Percentiles rank a stretch among this genome's conserved stretches.
Evolutionary conservation across 2,888 invertebrate genomes (phyloP).

Genomic region (Lithosia quadra): DNA sequence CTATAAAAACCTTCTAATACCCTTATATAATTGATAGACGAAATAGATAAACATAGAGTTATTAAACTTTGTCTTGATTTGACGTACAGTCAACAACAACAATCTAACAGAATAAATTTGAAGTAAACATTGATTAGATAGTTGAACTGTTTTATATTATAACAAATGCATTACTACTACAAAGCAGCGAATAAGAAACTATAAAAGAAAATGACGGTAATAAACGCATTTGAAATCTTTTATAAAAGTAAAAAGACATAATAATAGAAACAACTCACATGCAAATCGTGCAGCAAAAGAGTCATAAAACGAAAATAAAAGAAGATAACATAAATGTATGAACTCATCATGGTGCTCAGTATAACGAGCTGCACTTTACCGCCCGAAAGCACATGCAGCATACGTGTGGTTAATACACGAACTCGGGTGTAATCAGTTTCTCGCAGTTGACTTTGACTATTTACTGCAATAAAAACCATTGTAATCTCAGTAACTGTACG

Average conservation of each 20-base stretch:
- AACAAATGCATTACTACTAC: too few species aligned
- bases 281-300: constrained; percentile 1
- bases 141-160: too few species aligned
- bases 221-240: too few species aligned
- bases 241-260: background rate
- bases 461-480: background rate
- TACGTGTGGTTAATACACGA: constrained; percentile 19
- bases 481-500: background rate
- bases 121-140: too few species aligned
- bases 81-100: too few species aligned
- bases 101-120: too few species aligned
- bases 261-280: background rate
- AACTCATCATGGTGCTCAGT: constrained; percentile 13
- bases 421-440: constrained; percentile 14
- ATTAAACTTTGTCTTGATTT: too few species aligned
- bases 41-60: too few species aligned
- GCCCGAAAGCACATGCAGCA: constrained; percentile 18
- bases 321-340: constrained; percentile 13
- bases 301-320: constrained; percentile 15
- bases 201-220: background rate
- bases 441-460: constrained; percentile 12
- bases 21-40: too few species aligned
- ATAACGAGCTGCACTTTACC: constrained; percentile 20
- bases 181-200: too few species aligned
- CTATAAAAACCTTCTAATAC: too few species aligned